phyloP scores from a whole-genome alignment of 2,888 invertebrate genomes.

The Drosophila differens region DNA sequence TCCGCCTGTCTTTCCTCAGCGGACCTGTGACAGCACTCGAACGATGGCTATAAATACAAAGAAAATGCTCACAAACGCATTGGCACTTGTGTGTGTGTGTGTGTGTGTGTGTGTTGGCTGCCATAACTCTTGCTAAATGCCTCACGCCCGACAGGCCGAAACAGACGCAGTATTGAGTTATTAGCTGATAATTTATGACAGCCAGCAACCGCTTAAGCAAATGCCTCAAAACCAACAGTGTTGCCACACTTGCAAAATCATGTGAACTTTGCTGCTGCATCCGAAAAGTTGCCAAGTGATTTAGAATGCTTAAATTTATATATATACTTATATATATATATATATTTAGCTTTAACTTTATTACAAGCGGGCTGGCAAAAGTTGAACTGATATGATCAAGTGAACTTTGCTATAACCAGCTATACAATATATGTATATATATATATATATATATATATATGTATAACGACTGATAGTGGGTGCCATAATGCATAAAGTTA shows the following conservation, averaged over 20 bases:
- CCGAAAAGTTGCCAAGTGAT: not conserved
- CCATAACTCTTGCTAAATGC: conserved; percentile 63
- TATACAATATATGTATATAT: no score
- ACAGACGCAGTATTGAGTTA: conserved; percentile 62
- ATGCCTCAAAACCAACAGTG: not conserved
- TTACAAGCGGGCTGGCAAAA: not conserved
- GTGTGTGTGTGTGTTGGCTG: conserved; percentile 16
- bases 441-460: not conserved
- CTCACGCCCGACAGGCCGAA: conserved; percentile 38
- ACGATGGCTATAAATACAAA: conserved; percentile 60
- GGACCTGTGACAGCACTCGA: conserved; percentile 36
- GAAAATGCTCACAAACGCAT: conserved; percentile 24
- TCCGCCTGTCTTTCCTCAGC: conserved; percentile 4
- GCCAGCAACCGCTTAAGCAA: conserved; percentile 42
- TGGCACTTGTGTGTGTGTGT: conserved; percentile 18
- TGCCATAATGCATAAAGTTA: not conserved
- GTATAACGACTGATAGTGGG: not conserved
- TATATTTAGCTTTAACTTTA: not conserved
- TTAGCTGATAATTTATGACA: conserved; percentile 64
- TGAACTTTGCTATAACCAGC: not conserved
- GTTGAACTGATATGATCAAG: not conserved
- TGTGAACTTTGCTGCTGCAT: not conserved
- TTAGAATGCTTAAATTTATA: not conserved
- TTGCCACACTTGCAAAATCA: conserved; percentile 5
- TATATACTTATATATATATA: not conserved